Evolutionary conservation across 2,113 vertebrate species (phyloP).

Genomic region (Lasiurus borealis): DNA sequence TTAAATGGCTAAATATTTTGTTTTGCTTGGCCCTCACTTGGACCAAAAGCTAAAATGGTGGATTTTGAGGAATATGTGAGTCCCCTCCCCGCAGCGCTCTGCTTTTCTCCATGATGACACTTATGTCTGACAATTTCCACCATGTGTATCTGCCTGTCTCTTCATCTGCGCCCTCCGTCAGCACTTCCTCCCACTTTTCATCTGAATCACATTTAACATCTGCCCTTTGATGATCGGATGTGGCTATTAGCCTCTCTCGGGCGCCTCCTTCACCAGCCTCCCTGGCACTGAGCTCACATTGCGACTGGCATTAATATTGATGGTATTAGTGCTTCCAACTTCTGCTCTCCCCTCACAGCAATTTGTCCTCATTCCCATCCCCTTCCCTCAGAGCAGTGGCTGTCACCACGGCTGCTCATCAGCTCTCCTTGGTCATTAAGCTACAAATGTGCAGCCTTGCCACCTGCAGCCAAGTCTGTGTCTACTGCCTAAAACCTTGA

Average conservation of each 20-base stretch:
- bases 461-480: background rate
- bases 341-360: background rate
- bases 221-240: conserved; percentile 49
- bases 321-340: background rate
- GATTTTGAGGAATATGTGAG: background rate
- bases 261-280: conserved; percentile 40
- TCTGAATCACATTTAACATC: conserved; percentile 48
- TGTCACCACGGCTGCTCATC: background rate
- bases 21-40: background rate
- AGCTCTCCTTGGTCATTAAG: background rate
- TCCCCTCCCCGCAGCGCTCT: no score
- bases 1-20: background rate
- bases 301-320: conserved; percentile 24
- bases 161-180: conserved; percentile 26
- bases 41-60: background rate
- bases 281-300: background rate
- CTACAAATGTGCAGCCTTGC: background rate
- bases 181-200: conserved; percentile 48
- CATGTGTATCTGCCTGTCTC: background rate
- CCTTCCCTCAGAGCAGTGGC: background rate
- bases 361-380: background rate
- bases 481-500: background rate
- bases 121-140: background rate
- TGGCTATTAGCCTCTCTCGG: conserved; percentile 20
- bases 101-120: background rate